A percentile compares a stretch with the other conserved stretches of the same genome.
Evolutionary conservation across 2,113 vertebrate genomes (phyloP).

Genomic region (Paracanthobrama guichenoti): DNA sequence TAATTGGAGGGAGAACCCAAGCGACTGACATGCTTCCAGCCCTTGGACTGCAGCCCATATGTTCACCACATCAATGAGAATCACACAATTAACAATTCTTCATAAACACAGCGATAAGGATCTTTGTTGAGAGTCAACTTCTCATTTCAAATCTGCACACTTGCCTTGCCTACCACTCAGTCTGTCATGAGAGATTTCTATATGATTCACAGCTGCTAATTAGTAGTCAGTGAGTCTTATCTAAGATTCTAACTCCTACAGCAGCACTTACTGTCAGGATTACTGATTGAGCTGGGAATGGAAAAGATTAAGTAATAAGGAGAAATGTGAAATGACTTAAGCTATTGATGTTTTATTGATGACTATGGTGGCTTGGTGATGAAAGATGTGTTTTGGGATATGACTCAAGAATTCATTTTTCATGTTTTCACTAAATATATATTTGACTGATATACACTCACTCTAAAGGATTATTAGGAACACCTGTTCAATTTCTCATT

Average conservation of each 20-base stretch:
- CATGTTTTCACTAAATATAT: constrained; percentile 9
- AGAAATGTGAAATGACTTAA: constrained; percentile 20
- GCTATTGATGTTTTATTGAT: constrained; percentile 20
- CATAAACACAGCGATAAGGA: constrained; percentile 2
- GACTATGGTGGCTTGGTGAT: constrained; percentile 3
- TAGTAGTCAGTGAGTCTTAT: background rate
- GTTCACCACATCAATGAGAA: constrained; percentile 33
- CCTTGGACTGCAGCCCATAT: constrained; percentile 43
- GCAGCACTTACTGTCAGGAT: constrained; percentile 7
- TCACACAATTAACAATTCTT: background rate
- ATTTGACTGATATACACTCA: background rate
- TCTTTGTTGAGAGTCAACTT: constrained; percentile 25
- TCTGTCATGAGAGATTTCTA: constrained; percentile 24
- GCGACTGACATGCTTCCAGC: constrained; percentile 31
- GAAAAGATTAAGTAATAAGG: background rate
- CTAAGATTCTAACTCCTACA: background rate
- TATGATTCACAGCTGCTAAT: constrained; percentile 18
- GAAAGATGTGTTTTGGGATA: background rate
- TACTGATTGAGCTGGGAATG: background rate
- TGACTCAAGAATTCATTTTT: background rate
- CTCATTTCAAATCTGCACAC: background rate
- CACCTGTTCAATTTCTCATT: no score
- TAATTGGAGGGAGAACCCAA: constrained; percentile 4
- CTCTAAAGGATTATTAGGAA: no score
- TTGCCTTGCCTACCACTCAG: background rate